Evolutionary conservation across 2,888 invertebrate genomes (phyloP), one percentile per base, ranked within the genome.

Genomic region (Gastracanthus pulcherrimus): DNA sequence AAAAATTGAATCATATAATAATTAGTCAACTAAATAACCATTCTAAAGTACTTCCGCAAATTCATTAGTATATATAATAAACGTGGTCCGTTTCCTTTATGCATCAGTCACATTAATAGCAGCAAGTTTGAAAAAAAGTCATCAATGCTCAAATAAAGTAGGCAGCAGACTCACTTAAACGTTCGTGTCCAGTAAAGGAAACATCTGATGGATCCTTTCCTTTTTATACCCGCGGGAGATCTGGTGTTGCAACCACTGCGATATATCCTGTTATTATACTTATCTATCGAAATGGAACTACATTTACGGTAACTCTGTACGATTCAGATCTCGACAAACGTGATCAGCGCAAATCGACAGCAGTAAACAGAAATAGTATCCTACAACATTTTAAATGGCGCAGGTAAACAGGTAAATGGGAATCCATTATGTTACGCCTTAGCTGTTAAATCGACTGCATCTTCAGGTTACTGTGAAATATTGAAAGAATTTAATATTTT

Each of bases 221-320:
- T 58, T 60, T 69, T 69, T n/a, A 13, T 11, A 36, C n/a, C 13
- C 48, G 11, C 13, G 45, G 31, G 55, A 41, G 41, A 67, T 58
- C n/a, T 31, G 23, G 26, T 13, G 66, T 51, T 31, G 64, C 19
- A 51, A n/a, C 9, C 19, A 26, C 4, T 45, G 19, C 23, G 41
- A 69, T 34, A 36, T 62, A 51, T 60, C 62, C 36, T 70, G 69
- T 62, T 77, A 77, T 77, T 69, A 76, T 38, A 55, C 9, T 23
- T 58, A 31, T 36, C 11, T 19, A 66, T 66, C 23, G 34, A 19
- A 72, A 60, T 45, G 31, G 45, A 51, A 34, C 34, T 26, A n/a
- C 13, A 38, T 58, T n/a, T 38, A 29, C 26, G 36, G 23, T 13
- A 29, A 70, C 45, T 19, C 45, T 5, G 62, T 34, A 9, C 19